Evolutionary conservation across 1,140 invertebrate genomes (phyloP), one percentile per base, ranked within the genome.

Genomic region (Apis florea): DNA sequence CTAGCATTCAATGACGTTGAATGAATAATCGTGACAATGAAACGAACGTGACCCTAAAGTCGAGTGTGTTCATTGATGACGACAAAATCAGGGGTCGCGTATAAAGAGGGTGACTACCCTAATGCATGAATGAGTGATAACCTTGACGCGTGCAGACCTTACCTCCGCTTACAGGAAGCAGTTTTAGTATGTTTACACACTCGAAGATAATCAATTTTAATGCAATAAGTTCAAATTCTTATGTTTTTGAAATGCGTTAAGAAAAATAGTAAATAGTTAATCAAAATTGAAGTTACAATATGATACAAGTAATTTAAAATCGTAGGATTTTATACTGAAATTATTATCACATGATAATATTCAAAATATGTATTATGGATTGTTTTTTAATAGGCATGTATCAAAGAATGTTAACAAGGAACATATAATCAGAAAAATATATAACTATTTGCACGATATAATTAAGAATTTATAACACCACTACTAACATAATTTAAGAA

Each of bases 181-280:
- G 59, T 58, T 88, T 86, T 69, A 74, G 24, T 51, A 21, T 88
- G 84, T 88, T 89, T 88, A 77, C 71, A 67, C 61, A 82, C 72
- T 78, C 8, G 63, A 24, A 26, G 47, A 49, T 67, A 49, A 74
- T 74, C 66, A 11, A 61, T 68, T 26, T 3, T n/a, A 12, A 26
- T 10, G 6, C 19, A 26, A 49, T 21, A 10, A 40, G 10, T 13
- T 19, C 47, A 19, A 70, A 12, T 54, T 10, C 4, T 19, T 21
- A 9, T 15, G 1, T 61, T 24, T 2, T 15, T 24, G 1, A 9
- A 61, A 24, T 12, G 12, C 4, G 3, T 13, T 61, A 0, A 61
- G 24, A 24, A 1, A 54, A 54, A 54, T 54, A 17, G 6, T 53
- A 12, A 53, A 53, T 13, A 58, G 21, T 21, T 11, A n/a, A 58